phyloP scores from a whole-genome alignment of 2,113 vertebrate genomes.

The Caranx ignobilis region DNA sequence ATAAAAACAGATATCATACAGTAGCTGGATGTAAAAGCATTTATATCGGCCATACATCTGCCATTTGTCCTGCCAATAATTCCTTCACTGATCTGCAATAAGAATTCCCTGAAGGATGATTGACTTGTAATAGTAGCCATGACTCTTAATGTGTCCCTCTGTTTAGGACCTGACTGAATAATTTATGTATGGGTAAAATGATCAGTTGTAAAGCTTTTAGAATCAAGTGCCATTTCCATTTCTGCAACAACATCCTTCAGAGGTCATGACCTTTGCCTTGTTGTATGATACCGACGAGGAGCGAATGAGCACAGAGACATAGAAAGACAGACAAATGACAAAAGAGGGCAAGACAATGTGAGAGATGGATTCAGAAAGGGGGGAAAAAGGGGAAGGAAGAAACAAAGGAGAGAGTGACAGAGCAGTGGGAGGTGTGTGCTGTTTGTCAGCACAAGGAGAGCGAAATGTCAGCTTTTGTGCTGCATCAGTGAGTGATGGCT shows the following conservation, averaged over 20 bases:
- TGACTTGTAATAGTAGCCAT: conserved; percentile 72
- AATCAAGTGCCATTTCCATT: conserved; percentile 69
- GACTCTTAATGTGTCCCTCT: conserved; percentile 69
- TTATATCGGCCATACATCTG: conserved; percentile 25
- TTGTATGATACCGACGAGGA: conserved; percentile 11
- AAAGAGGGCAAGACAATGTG: conserved; percentile 11
- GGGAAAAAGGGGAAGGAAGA: conserved; percentile 15
- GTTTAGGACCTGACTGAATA: conserved; percentile 69
- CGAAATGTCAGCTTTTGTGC: conserved; percentile 71
- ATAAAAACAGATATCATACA: background rate
- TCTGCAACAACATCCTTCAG: conserved; percentile 50
- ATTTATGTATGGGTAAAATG: conserved; percentile 76
- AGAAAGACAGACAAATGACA: conserved; percentile 35
- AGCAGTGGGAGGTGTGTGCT: conserved; percentile 65
- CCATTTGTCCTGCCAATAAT: conserved; percentile 53
- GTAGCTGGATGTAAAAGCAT: conserved; percentile 1
- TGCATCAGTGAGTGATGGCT: conserved; percentile 76
- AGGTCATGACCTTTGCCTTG: conserved; percentile 54
- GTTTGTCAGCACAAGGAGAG: conserved; percentile 71
- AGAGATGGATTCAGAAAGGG: conserved; percentile 22
- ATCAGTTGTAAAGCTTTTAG: conserved; percentile 74
- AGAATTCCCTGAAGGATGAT: conserved; percentile 61
- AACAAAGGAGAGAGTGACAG: conserved; percentile 56
- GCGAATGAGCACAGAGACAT: conserved; percentile 12
- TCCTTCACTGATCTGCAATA: conserved; percentile 54